Evolutionary conservation across 1,140 invertebrate species (phyloP).

Genomic region (Mercenaria mercenaria): DNA sequence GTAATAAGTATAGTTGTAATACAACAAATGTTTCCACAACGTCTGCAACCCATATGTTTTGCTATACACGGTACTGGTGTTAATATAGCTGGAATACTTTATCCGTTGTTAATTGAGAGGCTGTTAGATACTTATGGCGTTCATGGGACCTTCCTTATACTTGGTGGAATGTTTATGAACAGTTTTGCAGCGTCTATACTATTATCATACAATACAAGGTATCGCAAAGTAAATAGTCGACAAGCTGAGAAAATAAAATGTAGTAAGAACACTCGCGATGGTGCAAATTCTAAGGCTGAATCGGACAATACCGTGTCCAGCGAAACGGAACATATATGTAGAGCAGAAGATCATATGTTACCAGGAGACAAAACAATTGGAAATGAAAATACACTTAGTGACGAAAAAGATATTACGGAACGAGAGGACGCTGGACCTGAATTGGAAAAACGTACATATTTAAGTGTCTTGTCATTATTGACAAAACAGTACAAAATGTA

Average conservation of each 20-base stretch:
- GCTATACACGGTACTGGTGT: constrained; percentile 10
- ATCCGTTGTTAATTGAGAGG: neutral
- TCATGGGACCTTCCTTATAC: constrained; percentile 10
- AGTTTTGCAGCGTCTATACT: neutral
- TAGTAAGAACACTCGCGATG: neutral
- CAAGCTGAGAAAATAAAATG: neutral
- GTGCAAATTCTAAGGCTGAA: neutral
- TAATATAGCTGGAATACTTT: neutral
- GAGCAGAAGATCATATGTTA: neutral
- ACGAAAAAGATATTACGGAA: neutral
- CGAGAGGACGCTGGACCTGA: neutral
- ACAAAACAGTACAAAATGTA: neutral
- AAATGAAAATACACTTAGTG: neutral
- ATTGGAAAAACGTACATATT: neutral
- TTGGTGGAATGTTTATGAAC: constrained; percentile 23
- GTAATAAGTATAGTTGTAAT: constrained; percentile 8
- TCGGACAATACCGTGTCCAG: too few relatives aligned
- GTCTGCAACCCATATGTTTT: neutral
- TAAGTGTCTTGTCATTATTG: neutral
- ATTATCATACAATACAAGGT: neutral
- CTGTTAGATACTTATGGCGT: neutral
- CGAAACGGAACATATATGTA: neutral
- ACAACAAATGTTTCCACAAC: neutral
- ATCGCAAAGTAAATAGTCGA: neutral
- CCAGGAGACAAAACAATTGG: neutral